Evolutionary conservation across 2,113 vertebrate species (phyloP).

Genomic region (Spea multiplicata): DNA sequence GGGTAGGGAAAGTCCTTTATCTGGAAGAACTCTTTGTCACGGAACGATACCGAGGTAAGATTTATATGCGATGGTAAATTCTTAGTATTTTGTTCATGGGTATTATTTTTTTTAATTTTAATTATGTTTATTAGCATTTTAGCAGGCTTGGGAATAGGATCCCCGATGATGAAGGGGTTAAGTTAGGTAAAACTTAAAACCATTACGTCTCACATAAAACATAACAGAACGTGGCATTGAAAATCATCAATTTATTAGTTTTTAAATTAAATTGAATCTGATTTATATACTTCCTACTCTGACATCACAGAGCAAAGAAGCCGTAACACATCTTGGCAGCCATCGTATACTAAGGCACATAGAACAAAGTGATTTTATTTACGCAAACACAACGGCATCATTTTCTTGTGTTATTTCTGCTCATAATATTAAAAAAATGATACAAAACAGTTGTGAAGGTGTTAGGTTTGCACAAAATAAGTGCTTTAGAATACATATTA

Average conservation of each 20-base stretch:
- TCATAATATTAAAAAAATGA: background rate
- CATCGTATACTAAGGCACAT: too few species aligned
- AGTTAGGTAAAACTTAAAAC: slow-evolving; percentile 66
- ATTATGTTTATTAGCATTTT: background rate
- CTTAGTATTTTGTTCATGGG: too few species aligned
- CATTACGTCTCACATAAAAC: background rate
- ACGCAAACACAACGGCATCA: background rate
- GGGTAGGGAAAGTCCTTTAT: slow-evolving; percentile 72
- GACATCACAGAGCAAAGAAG: too few species aligned
- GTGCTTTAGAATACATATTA: background rate
- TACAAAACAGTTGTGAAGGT: background rate
- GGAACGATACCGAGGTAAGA: slow-evolving; percentile 63
- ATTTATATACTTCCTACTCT: too few species aligned
- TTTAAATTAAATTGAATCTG: background rate
- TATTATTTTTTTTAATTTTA: background rate
- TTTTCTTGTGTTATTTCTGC: background rate
- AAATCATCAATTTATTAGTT: background rate
- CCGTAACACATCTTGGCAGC: too few species aligned
- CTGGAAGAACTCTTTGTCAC: slow-evolving; percentile 76
- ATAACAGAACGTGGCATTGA: background rate
- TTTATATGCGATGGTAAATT: background rate
- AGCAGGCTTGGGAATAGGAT: slow-evolving; percentile 68
- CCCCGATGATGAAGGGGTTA: slow-evolving; percentile 68
- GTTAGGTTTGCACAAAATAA: background rate
- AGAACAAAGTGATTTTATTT: background rate